Percentiles rank a stretch among this genome's conserved stretches.
phyloP scores from a whole-genome alignment of 2,113 vertebrate species.

The Nycticebus coucang region DNA sequence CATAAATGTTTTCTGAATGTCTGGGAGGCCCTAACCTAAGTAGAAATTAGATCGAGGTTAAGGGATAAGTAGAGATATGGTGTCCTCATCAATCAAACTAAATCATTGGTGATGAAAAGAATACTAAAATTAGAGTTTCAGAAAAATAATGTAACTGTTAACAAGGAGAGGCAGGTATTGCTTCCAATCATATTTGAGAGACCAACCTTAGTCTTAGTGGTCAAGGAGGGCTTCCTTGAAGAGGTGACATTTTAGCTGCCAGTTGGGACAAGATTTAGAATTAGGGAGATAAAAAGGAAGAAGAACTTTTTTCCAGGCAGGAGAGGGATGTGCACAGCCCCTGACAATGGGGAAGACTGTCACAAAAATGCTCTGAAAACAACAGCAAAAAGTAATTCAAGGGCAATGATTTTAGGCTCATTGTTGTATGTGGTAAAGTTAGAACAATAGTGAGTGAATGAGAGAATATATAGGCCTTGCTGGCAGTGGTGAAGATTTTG shows the following conservation, averaged over 20 bases:
- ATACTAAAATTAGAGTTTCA: not conserved
- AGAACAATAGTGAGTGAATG: not conserved
- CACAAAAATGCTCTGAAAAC: not conserved
- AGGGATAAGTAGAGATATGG: not conserved
- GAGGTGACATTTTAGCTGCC: not conserved
- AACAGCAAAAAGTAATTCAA: not conserved
- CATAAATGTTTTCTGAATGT: not conserved
- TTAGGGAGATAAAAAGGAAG: not conserved
- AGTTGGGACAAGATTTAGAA: not conserved
- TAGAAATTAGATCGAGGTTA: not conserved
- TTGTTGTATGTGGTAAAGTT: not conserved
- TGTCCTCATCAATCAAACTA: not conserved
- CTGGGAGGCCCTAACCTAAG: not conserved
- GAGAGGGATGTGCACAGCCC: not conserved
- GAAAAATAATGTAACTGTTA: not conserved
- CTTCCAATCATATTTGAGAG: not conserved
- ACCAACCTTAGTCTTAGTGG: not conserved
- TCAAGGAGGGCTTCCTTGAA: not conserved
- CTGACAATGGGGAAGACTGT: not conserved
- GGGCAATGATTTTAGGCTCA: not conserved
- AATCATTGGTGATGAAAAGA: not conserved
- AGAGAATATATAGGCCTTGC: fast-evolving
- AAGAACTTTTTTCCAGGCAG: not conserved
- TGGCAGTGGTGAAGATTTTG: not conserved
- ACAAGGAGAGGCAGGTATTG: not conserved